Percentiles rank a stretch among this genome's conserved stretches.
Conservation (phyloP, 2,113 vertebrate genomes). For the Bubo scandiacus region DNA sequence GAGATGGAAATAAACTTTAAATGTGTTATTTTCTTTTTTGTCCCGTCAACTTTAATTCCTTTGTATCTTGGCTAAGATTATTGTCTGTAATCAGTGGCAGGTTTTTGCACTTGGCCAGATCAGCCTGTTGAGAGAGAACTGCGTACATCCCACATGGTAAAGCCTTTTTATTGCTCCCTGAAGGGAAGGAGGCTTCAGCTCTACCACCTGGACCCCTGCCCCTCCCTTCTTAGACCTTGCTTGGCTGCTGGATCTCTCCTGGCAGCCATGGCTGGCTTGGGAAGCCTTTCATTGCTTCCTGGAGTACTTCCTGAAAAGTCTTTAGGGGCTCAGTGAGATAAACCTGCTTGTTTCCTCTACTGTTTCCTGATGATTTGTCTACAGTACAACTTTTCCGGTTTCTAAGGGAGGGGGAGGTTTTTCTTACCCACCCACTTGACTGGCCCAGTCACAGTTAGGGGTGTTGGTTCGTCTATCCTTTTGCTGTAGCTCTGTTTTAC, state of each 20-base stretch:
- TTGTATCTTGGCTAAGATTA: not conserved
- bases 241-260: slow-evolving; percentile 6
- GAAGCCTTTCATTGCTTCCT: slow-evolving; percentile 64
- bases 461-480: not conserved
- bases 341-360: slow-evolving; percentile 24
- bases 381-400: not conserved
- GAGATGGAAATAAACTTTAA: not conserved
- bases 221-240: not conserved
- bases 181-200: not conserved
- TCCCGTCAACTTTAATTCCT: not conserved
- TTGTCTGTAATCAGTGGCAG: not conserved
- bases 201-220: not conserved
- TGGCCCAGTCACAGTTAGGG: not conserved
- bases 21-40: not conserved
- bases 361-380: slow-evolving; percentile 35
- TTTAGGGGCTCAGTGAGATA: slow-evolving; percentile 24
- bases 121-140: not conserved
- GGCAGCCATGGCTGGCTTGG: not conserved
- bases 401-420: not conserved
- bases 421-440: not conserved
- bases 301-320: slow-evolving; percentile 46
- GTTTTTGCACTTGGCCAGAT: not conserved
- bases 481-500: not conserved
- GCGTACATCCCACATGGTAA: not conserved
- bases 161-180: not conserved